Conservation (phyloP, 2,888 invertebrate genomes). For the Eristalis pertinax region DNA sequence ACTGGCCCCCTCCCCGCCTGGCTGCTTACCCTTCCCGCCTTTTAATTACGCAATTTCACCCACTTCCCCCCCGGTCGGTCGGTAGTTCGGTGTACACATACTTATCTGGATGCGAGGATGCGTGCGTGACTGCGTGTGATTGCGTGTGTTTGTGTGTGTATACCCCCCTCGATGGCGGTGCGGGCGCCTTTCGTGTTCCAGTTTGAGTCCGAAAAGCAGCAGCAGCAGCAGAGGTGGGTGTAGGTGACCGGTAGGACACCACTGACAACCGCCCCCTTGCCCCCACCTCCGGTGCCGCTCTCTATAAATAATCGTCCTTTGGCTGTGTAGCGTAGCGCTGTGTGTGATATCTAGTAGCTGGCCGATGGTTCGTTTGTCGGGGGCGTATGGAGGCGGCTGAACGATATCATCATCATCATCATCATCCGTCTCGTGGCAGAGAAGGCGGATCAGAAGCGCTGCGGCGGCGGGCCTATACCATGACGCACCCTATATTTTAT, state of each 20-base stretch:
- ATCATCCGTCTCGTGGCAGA: constrained; percentile 15
- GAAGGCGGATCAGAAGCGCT: constrained; percentile 44
- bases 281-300: constrained; percentile 19
- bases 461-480: constrained; percentile 42
- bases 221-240: constrained; percentile 8
- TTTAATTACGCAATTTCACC: constrained; percentile 69
- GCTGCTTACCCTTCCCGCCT: constrained; percentile 61
- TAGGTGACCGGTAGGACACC: constrained; percentile 22
- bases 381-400: constrained; percentile 23
- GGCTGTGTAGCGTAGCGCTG: constrained; percentile 33
- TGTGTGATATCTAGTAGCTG: constrained; percentile 59
- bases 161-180: neutral
- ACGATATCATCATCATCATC: constrained; percentile 61
- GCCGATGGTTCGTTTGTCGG: neutral
- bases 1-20: neutral
- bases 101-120: constrained; percentile 4
- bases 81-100: constrained; percentile 22
- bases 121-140: neutral
- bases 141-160: neutral
- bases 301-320: constrained; percentile 65
- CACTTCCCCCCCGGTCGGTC: neutral
- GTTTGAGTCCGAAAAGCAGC: constrained; percentile 56
- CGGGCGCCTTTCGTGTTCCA: constrained; percentile 60
- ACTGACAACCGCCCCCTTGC: constrained; percentile 41
- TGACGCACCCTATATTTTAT: constrained; percentile 61